Evolutionary conservation across 2,113 vertebrate species (phyloP).

Genomic region (Siphamia tubifer): DNA sequence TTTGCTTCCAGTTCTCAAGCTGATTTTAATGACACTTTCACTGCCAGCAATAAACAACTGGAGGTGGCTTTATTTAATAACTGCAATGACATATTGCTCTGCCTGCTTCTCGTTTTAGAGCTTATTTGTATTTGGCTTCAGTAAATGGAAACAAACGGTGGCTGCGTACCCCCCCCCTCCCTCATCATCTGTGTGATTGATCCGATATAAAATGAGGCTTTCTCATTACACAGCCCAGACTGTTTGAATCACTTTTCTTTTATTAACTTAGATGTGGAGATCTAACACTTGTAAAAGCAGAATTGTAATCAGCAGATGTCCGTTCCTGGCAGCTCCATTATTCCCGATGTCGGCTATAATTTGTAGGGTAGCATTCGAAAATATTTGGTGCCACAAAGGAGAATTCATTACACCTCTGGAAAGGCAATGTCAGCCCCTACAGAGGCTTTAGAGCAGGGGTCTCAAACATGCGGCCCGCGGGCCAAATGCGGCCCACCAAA

Average conservation of each 20-base stretch:
- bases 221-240: constrained; percentile 23
- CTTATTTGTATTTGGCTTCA: constrained; percentile 46
- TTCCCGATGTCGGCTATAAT: constrained; percentile 34
- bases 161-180: constrained; percentile 17
- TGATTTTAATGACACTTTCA: background rate
- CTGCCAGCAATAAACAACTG: constrained; percentile 6
- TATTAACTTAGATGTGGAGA: constrained; percentile 28
- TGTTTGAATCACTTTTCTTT: constrained; percentile 38
- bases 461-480: too few species aligned
- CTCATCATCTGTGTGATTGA: constrained; percentile 26
- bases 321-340: constrained; percentile 10
- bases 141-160: constrained; percentile 52
- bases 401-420: constrained; percentile 8
- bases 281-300: constrained; percentile 16
- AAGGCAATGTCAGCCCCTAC: background rate
- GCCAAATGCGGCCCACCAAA: too few species aligned
- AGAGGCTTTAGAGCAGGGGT: background rate
- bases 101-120: constrained; percentile 6
- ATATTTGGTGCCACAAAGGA: constrained; percentile 23
- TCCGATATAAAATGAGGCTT: constrained; percentile 31
- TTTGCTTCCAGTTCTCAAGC: background rate
- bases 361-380: constrained; percentile 31
- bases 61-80: constrained; percentile 58
- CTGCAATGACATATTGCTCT: constrained; percentile 34
- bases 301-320: constrained; percentile 40